A percentile compares a stretch with the other conserved stretches of the same genome.
These are phyloP conservation scores for Danionella dracula DNA, from an alignment of 2,797 vertebrate genomes.

Conservation along the genomic window DNA sequence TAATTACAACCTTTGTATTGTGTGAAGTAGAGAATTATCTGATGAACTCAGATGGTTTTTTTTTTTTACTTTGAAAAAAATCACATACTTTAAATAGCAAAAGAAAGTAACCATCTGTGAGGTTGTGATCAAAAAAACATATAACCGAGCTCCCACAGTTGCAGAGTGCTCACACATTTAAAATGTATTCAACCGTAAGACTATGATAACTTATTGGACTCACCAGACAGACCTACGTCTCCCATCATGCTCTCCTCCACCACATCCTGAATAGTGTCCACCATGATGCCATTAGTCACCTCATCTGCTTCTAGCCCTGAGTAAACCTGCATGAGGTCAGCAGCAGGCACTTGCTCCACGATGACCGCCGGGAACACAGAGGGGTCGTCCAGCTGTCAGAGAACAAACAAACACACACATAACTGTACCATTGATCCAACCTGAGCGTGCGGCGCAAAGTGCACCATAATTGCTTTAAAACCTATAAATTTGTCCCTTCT, in stretches of 20 bases:
- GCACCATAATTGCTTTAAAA: slow-evolving; percentile 17
- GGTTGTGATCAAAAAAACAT: too few species aligned
- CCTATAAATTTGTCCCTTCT: slow-evolving; percentile 6
- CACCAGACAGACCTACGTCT: slow-evolving; percentile 76
- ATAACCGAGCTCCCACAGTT: too few species aligned
- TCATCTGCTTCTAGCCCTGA: slow-evolving; percentile 82
- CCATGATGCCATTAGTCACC: slow-evolving; percentile 76
- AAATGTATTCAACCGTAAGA: too few species aligned
- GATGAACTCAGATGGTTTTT: too few species aligned
- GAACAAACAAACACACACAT: slow-evolving; percentile 22
- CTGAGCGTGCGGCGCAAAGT: not conserved
- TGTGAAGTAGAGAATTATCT: too few species aligned
- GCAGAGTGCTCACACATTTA: too few species aligned
- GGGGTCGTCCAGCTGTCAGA: slow-evolving; percentile 80
- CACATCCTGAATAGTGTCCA: slow-evolving; percentile 74
- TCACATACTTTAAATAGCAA: too few species aligned
- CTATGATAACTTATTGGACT: slow-evolving; percentile 3
- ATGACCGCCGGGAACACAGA: slow-evolving; percentile 85
- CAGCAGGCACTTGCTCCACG: slow-evolving; percentile 80
- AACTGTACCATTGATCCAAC: slow-evolving; percentile 7
- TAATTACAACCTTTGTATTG: too few species aligned
- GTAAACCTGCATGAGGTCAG: slow-evolving; percentile 84
- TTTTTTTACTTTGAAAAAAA: too few species aligned
- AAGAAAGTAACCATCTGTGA: too few species aligned
- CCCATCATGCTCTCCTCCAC: slow-evolving; percentile 76